Evolutionary conservation across 2,888 invertebrate genomes (phyloP), one percentile per base, ranked within the genome.

Genomic region (Zaprionus obscuricornis): DNA sequence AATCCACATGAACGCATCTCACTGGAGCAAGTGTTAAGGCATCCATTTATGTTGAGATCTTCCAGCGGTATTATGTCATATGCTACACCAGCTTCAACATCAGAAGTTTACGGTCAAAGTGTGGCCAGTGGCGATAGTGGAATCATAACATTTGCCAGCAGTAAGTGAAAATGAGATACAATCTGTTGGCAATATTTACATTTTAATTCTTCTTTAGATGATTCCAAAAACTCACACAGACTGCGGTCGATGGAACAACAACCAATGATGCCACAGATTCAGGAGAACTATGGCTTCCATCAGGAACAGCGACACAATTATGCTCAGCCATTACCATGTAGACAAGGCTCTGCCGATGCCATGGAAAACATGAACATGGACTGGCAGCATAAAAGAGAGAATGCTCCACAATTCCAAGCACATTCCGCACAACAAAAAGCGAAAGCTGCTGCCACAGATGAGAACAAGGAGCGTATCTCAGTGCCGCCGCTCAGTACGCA

Each of bases 401-500:
- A 27, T n/a, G 4, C 14, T 1, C 51, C 47, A 14, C 20, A 52
- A 10, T 68, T 68, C 6, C 2, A 56, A 7, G 43, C 24, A 3
- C 55, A 56, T 7, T 62, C 66, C 3, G 66, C 52, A 0, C 49
- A 47, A n/a, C n/a, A n/a, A n/a, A n/a, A n/a, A 13, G 14, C 49
- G 7, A 6, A 18, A 7, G 36, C 24, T 6, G 33, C 60, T 33
- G 40, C 16, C 2, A 11, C 31, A 1, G 5, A 58, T 47, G n/a
- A 59, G 0, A 13, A 16, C 2, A 72, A 68, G 20, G 87, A 88
- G 36, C 84, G 77, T 13, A 90, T 93, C 37, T 91, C 91, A 82
- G 92, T 94, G 8, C 92, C 93, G 39, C 95, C 96, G 2, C 90
- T 98, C 4, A 94, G 93, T 87, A 94, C 97, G 0, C 92, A 92